Evolutionary conservation across 1,140 invertebrate genomes (phyloP).

Genomic region (Drosophila eugracilis): DNA sequence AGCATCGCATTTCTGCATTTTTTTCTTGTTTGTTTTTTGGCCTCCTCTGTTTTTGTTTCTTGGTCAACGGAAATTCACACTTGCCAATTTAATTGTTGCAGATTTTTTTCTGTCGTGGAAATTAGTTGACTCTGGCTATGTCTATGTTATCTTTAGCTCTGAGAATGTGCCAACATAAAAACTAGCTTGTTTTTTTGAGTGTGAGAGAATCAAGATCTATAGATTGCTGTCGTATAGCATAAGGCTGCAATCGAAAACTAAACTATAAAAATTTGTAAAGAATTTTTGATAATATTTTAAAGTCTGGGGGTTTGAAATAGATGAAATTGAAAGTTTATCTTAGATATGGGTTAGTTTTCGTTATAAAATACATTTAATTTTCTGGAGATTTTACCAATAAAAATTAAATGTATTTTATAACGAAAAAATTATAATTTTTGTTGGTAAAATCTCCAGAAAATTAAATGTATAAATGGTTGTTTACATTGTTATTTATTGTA

Average conservation of each 20-base stretch:
- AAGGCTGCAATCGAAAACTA: constrained; percentile 2
- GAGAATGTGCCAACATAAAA: constrained; percentile 32
- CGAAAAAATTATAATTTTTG: too few relatives aligned
- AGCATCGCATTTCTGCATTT: constrained; percentile 11
- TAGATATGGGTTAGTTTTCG: too few relatives aligned
- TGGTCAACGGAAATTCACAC: constrained; percentile 75
- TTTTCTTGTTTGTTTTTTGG: neutral
- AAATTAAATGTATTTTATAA: too few relatives aligned
- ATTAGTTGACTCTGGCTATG: constrained; percentile 39
- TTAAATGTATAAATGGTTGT: too few relatives aligned
- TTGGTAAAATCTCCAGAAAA: too few relatives aligned
- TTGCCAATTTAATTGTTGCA: constrained; percentile 71
- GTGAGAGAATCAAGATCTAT: constrained; percentile 29
- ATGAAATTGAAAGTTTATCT: too few relatives aligned
- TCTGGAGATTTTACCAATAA: too few relatives aligned
- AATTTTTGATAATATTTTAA: neutral
- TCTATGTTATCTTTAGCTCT: constrained; percentile 38
- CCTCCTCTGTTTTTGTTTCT: constrained; percentile 26
- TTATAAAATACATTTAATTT: too few relatives aligned
- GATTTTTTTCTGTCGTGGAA: constrained; percentile 46
- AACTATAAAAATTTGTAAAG: neutral
- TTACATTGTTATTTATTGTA: too few relatives aligned
- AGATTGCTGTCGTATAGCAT: constrained; percentile 5
- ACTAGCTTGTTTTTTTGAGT: constrained; percentile 17
- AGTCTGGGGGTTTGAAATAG: too few relatives aligned